Evolutionary conservation across 2,113 vertebrate species (phyloP).

Genomic region (Erinaceus europaeus): DNA sequence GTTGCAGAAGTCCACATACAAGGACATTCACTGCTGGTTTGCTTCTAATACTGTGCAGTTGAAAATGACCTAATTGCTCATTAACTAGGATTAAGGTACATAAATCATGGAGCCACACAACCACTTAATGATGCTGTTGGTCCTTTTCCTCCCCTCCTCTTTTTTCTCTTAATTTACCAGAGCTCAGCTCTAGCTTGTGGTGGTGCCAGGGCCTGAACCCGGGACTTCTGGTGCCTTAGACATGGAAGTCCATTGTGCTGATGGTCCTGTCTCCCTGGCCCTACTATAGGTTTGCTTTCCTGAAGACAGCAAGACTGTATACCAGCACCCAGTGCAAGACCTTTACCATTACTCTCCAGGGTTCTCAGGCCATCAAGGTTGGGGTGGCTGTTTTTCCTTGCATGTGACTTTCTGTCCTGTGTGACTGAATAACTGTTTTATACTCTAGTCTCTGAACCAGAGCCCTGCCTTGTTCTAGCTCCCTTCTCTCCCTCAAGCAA

Average conservation of each 20-base stretch:
- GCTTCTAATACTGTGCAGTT: background rate
- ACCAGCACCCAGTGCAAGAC: too few relatives aligned
- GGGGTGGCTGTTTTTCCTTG: background rate
- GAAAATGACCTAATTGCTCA: background rate
- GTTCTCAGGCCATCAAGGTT: background rate
- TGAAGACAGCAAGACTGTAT: background rate
- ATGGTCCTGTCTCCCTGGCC: too few relatives aligned
- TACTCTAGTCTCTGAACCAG: constrained; percentile 25
- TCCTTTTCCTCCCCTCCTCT: too few relatives aligned
- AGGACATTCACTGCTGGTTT: background rate
- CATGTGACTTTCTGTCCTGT: constrained; percentile 40
- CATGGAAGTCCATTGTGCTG: too few relatives aligned
- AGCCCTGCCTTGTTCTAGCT: background rate
- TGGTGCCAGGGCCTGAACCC: too few relatives aligned
- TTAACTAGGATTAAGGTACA: background rate
- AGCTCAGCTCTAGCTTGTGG: too few relatives aligned
- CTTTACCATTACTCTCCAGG: background rate
- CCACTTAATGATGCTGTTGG: background rate
- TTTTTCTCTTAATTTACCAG: too few relatives aligned
- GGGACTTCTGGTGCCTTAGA: too few relatives aligned
- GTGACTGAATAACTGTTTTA: constrained; percentile 24
- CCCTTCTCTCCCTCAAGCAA: constrained; percentile 35
- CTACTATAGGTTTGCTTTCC: background rate
- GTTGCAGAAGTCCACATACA: background rate
- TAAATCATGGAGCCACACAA: background rate